These are phyloP conservation scores for Struthidea cinerea DNA, from an alignment of 2,113 vertebrate species.

Conservation along the genomic window DNA sequence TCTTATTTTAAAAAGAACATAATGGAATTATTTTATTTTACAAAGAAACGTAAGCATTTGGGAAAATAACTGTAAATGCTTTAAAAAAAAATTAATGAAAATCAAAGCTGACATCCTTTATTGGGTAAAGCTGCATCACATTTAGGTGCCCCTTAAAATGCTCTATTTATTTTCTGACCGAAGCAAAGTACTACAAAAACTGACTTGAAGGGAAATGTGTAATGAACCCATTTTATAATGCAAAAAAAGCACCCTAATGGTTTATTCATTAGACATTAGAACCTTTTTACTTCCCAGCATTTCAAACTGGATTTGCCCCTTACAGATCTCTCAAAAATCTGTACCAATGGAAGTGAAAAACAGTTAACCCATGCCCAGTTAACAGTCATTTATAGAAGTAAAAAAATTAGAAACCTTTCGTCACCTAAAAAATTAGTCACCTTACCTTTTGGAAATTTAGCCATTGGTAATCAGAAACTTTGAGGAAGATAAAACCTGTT, in stretches of 20 bases:
- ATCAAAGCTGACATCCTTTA: neutral
- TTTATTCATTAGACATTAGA: constrained; percentile 68
- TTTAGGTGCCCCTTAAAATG: constrained; percentile 10
- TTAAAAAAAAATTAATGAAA: neutral
- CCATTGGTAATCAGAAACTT: neutral
- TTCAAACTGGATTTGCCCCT: constrained; percentile 58
- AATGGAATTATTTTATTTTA: neutral
- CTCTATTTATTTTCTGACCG: constrained; percentile 36
- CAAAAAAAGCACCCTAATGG: constrained; percentile 61
- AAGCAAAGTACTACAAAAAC: constrained; percentile 28
- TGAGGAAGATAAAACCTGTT: neutral
- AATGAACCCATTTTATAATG: constrained; percentile 28
- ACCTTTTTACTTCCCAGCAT: neutral
- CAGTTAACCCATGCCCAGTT: neutral
- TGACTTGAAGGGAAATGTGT: constrained; percentile 21
- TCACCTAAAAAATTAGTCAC: neutral
- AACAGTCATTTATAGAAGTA: neutral
- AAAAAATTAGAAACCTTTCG: neutral
- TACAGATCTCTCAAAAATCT: constrained; percentile 29
- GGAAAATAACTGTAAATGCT: neutral
- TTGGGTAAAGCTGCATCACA: constrained; percentile 1
- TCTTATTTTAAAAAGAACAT: neutral
- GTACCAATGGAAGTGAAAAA: neutral
- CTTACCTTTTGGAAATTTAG: neutral
- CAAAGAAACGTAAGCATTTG: neutral